Percentiles rank a stretch among this genome's conserved stretches.
phyloP scores from a whole-genome alignment of 2,888 invertebrate genomes.

The Smittia sp. region DNA sequence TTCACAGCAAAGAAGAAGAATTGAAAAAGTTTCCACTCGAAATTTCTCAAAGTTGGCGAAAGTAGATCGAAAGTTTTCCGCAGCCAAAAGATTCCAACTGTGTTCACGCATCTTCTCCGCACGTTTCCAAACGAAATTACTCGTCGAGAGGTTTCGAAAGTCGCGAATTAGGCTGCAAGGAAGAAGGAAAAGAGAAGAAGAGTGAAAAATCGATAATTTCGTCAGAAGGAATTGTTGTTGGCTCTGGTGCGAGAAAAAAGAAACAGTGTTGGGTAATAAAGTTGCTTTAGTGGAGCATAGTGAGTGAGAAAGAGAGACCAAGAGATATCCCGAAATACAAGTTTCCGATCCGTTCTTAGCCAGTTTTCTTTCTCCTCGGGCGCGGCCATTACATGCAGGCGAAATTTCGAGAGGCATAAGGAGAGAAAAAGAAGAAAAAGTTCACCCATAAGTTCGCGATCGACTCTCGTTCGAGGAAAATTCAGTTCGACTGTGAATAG shows the following conservation, averaged over 20 bases:
- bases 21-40: conserved; percentile 6
- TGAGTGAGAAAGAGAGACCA: conserved; percentile 10
- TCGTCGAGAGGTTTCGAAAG: neutral
- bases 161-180: neutral
- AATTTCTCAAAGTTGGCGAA: conserved; percentile 30
- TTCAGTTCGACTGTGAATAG: neutral
- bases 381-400: conserved; percentile 42
- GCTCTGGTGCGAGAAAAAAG: conserved; percentile 19
- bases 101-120: too few relatives aligned
- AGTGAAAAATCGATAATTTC: conserved; percentile 41
- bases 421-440: neutral
- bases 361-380: conserved; percentile 28
- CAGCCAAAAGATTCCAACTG: neutral
- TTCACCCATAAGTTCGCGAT: neutral
- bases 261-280: conserved; percentile 35
- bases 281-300: conserved; percentile 16
- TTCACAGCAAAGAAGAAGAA: conserved; percentile 40
- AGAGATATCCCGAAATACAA: conserved; percentile 8
- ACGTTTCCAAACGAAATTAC: neutral
- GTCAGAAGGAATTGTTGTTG: conserved; percentile 37
- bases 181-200: conserved; percentile 27
- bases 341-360: neutral
- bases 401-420: conserved; percentile 2
- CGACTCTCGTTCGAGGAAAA: neutral
- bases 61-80: neutral